Evolutionary conservation across 1,140 invertebrate genomes (phyloP).

Genomic region (Bombus picipes): DNA sequence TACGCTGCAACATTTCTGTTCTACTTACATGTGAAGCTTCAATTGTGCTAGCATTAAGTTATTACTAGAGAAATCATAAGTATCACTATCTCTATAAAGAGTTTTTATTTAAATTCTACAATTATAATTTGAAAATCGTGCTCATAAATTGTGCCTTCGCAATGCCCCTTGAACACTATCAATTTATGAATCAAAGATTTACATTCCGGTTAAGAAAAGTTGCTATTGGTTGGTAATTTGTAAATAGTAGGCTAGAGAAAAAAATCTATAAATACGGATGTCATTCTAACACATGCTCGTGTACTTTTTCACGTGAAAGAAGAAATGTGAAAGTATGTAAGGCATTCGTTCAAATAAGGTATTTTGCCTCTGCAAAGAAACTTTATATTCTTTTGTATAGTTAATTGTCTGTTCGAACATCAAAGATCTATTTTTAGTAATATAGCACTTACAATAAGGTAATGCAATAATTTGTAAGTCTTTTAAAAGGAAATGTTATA

Average conservation of each 20-base stretch:
- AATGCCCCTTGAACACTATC: slow-evolving; percentile 1
- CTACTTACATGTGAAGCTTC: neutral
- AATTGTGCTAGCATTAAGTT: neutral
- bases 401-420: slow-evolving; percentile 53
- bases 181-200: slow-evolving; percentile 18
- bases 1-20: neutral
- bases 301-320: neutral
- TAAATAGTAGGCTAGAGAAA: slow-evolving; percentile 50
- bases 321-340: neutral
- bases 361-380: slow-evolving; percentile 17
- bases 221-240: slow-evolving; percentile 44
- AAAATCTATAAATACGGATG: slow-evolving; percentile 10
- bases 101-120: neutral
- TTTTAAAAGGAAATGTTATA: neutral
- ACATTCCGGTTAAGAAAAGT: slow-evolving; percentile 28
- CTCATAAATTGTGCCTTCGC: slow-evolving; percentile 41
- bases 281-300: slow-evolving; percentile 32
- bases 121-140: slow-evolving; percentile 1
- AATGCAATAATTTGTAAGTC: neutral
- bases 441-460: slow-evolving; percentile 20
- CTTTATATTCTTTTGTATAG: slow-evolving; percentile 53
- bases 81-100: neutral
- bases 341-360: neutral
- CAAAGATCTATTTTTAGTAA: slow-evolving; percentile 66
- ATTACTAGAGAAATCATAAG: neutral